Conservation (phyloP, 1,140 invertebrate genomes). For the Zaprionus ornatus region DNA sequence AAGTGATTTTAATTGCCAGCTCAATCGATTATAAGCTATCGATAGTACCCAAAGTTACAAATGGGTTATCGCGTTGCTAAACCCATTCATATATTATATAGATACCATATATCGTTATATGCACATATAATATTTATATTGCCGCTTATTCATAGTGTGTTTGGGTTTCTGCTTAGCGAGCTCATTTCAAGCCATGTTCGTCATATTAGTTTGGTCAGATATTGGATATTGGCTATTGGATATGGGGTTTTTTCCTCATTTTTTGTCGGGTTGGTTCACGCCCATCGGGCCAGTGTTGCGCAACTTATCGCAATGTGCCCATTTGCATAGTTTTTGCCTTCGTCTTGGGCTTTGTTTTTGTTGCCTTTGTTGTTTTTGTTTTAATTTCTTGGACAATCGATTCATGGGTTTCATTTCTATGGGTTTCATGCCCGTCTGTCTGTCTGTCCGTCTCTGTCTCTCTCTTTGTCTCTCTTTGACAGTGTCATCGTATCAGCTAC, state of each 20-base stretch:
- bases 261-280: slow-evolving; percentile 13
- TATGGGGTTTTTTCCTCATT: slow-evolving; percentile 14
- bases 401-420: slow-evolving; percentile 42
- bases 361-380: slow-evolving; percentile 28
- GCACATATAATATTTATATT: slow-evolving; percentile 6
- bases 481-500: neutral
- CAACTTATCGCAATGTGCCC: slow-evolving; percentile 33
- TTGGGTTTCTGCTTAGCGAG: slow-evolving; percentile 33
- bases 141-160: slow-evolving; percentile 4
- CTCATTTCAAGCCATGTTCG: neutral
- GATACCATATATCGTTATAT: neutral
- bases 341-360: slow-evolving; percentile 14
- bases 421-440: slow-evolving; percentile 23
- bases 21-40: neutral
- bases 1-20: neutral
- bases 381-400: slow-evolving; percentile 44
- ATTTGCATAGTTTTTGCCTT: slow-evolving; percentile 44
- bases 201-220: neutral
- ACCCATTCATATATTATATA: neutral
- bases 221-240: slow-evolving; percentile 16
- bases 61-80: neutral
- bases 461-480: neutral
- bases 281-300: slow-evolving; percentile 29
- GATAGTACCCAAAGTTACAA: neutral
- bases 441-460: neutral